Base-by-base conservation (phyloP, 2,888 invertebrate species). In the Drosophila subsilvestris region DNA sequence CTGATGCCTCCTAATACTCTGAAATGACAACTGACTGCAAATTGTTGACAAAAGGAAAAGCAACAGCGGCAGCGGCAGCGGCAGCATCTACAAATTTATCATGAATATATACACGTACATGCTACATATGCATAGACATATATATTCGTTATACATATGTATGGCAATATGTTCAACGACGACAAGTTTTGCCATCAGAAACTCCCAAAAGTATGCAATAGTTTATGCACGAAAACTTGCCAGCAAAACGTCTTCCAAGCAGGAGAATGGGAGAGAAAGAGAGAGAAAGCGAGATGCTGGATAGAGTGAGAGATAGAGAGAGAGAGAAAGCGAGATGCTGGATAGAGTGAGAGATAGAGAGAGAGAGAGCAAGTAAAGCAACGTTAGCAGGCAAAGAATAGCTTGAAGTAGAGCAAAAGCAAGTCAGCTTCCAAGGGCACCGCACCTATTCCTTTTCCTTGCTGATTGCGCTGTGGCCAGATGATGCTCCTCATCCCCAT, bases 181-280 rank as follows among this genome's bases (percentile, higher is more conserved):
- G 78, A 20, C 66, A 85, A 86, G 78, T 86, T 86, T 83, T 54
- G 63, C 74, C 76, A 82, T 86, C 79, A 78, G 66, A 75, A 76
- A 72, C 68, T 78, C 79, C 87, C 81, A 78, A 87, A 87, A 85
- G 85, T 81, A 76, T 82, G 81, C 87, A 76, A 63, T 79, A 81
- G 85, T 72, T 81, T 85, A 76, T 82, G 87, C 85, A 84, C 79
- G 69, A 80, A 76, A 84, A 73, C 73, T 78, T 73, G 63, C 55
- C 66, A 67, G 43, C 66, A 63, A 75, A 78, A 72, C 62, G 78
- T 63, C 50, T 63, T 59, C 65, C 22, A 10, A 68, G 45, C 25
- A 51, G 43, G 37, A n/a, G 25, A 48, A 18, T 10, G 32, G 22
- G 32, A 12, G 20, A 60, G n/a, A 25, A 4, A n/a, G 8, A 42